A percentile compares a stretch with the other conserved stretches of the same genome.
phyloP scores from a whole-genome alignment of 92 coral and sea anemone genomes.

The Umimayanthus kanabou region DNA sequence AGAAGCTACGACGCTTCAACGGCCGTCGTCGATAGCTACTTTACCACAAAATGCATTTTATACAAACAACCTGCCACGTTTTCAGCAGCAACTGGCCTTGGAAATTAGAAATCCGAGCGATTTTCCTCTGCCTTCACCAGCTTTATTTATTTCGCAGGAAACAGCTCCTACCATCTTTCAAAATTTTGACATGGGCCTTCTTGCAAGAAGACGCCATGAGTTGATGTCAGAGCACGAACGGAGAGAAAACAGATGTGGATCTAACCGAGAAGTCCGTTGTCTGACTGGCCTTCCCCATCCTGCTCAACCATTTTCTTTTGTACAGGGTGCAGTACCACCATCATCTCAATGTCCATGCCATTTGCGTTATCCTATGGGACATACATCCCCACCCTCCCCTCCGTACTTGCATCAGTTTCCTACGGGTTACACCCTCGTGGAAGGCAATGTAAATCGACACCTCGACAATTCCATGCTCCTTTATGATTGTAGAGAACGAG shows the following conservation, averaged over 20 bases:
- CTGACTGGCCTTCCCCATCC: neutral
- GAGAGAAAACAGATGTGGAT: neutral
- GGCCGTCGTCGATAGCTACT: neutral
- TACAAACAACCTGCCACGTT: neutral
- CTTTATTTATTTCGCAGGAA: neutral
- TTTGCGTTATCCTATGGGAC: neutral
- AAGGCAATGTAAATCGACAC: neutral
- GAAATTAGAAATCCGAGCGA: neutral
- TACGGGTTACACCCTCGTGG: neutral
- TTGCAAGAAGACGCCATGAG: conserved; percentile 12
- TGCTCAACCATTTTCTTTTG: neutral
- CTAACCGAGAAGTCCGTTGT: neutral
- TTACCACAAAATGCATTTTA: conserved; percentile 6
- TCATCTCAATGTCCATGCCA: conserved; percentile 24
- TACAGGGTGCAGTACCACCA: neutral
- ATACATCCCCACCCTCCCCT: neutral
- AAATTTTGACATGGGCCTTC: neutral
- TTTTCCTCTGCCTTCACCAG: neutral
- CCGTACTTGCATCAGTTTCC: conserved; percentile 15
- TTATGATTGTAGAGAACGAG: neutral
- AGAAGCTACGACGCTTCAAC: neutral
- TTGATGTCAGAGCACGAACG: neutral
- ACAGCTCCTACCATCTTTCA: neutral
- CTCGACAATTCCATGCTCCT: neutral
- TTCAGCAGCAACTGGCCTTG: neutral